Percentiles rank a stretch among this genome's conserved stretches.
phyloP scores from a whole-genome alignment of 2,797 vertebrate species.

The Enteromius mattozi region DNA sequence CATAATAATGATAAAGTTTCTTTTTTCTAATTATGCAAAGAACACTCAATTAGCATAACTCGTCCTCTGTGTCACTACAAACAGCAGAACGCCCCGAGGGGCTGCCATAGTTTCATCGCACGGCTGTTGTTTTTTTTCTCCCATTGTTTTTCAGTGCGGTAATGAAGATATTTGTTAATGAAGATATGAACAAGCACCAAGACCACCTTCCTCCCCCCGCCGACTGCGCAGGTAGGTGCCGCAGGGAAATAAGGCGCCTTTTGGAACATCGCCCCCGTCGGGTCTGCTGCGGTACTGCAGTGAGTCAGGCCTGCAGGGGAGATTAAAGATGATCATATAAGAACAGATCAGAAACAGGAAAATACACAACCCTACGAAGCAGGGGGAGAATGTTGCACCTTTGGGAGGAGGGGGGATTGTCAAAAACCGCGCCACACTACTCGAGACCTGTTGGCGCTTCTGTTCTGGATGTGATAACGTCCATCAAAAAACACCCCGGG shows the following conservation, averaged over 20 bases:
- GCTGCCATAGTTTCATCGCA: conserved; percentile 72
- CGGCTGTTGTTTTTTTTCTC: conserved; percentile 64
- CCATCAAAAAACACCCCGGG: conserved; percentile 67
- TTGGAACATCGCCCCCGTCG: conserved; percentile 71
- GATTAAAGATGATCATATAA: conserved; percentile 80
- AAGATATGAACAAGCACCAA: conserved; percentile 58
- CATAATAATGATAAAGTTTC: conserved; percentile 82
- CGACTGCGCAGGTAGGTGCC: conserved; percentile 65
- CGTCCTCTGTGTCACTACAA: conserved; percentile 82
- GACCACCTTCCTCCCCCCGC: conserved; percentile 9
- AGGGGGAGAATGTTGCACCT: conserved; percentile 55
- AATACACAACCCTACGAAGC: conserved; percentile 69
- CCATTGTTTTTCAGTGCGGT: conserved; percentile 63
- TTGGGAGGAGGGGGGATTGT: conserved; percentile 30
- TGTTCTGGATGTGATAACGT: conserved; percentile 68
- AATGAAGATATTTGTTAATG: conserved; percentile 78
- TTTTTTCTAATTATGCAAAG: conserved; percentile 83
- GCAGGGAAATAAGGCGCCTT: background rate
- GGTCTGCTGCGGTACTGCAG: conserved; percentile 62
- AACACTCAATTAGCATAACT: conserved; percentile 85
- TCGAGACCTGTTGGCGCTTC: conserved; percentile 70
- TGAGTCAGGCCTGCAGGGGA: conserved; percentile 69
- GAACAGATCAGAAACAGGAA: conserved; percentile 75
- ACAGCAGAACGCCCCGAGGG: conserved; percentile 78
- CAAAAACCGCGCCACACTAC: conserved; percentile 70